phyloP scores from a whole-genome alignment of 2,888 invertebrate species.

The Netelia inedita region DNA sequence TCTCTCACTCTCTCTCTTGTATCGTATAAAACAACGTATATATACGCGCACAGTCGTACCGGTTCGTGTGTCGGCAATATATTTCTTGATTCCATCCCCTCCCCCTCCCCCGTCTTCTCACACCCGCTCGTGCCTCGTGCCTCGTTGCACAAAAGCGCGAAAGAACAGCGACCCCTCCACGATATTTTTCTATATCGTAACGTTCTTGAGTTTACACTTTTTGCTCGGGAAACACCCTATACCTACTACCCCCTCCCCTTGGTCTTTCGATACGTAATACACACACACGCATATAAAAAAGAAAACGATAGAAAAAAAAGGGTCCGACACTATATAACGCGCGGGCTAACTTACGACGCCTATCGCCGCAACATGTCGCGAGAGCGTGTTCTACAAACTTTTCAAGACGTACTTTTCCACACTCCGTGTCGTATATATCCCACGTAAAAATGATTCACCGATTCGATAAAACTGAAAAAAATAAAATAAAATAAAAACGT shows the following conservation, averaged over 20 bases:
- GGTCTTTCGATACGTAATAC: background rate
- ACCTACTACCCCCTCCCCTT: too few species aligned
- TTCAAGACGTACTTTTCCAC: conserved; percentile 77
- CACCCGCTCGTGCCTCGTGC: conserved; percentile 35
- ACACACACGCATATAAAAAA: conserved; percentile 18
- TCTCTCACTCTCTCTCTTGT: conserved; percentile 18
- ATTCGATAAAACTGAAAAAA: background rate
- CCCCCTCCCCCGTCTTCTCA: background rate
- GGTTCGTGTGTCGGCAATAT: conserved; percentile 60
- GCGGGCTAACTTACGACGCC: conserved; percentile 82
- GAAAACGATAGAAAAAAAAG: conserved; percentile 7
- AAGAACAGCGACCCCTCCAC: conserved; percentile 13
- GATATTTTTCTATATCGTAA: conserved; percentile 65
- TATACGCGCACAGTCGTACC: conserved; percentile 8
- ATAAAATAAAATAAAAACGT: conserved; percentile 4
- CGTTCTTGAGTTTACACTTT: conserved; percentile 78
- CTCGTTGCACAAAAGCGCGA: conserved; percentile 56
- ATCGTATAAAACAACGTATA: background rate
- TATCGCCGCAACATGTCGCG: conserved; percentile 83
- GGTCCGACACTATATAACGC: conserved; percentile 77
- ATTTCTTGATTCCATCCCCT: conserved; percentile 58
- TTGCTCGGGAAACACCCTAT: conserved; percentile 47
- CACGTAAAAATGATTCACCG: conserved; percentile 43
- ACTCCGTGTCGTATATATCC: conserved; percentile 8
- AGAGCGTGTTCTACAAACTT: conserved; percentile 83